Base-by-base conservation (phyloP, 1,140 invertebrate genomes). In the Monochamus saltuarius region DNA sequence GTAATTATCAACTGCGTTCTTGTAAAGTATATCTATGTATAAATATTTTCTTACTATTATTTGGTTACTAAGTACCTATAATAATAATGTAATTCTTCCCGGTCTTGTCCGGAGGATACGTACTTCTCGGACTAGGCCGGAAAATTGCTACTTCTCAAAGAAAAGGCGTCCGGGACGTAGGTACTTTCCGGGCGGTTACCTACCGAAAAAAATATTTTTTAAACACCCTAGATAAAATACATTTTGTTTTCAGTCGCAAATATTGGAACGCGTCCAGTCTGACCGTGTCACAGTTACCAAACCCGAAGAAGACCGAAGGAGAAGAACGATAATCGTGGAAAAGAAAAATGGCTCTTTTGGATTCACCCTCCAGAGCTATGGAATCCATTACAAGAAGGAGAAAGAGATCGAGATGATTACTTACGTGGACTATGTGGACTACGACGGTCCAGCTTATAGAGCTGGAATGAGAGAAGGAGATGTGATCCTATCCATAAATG, bases 391-490 rank as follows among this genome's bases (percentile, higher is more conserved):
- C 77, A 95, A 95, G 73, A 87, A 89, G 74, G 93, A 94, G 61
- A 85, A 88, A 67, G 89, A 92, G 73, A 89, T 93, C 54, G 94
- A 96, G 76, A 92, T 97, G 80, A 94, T 97, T 17, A 96, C 94
- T 0, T 97, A 97, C 71, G 94, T 97, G 19, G 94, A 97, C 75
- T 95, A 94, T 71, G 92, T 97, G n/a, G 94, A 95, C 66, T 87
- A 89, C 56, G 90, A 94, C 56, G 93, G 94, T 0, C 89, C 94
- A 6, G 94, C 94, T 0, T 92, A 90, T 62, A 83, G 87, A 60
- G 91, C 94, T 0, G 94, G 95, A 0, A 95, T 97, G 91, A 82
- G 92, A 1, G 91, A 94, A 78, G 94, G 94, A 39, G 95, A 97
- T 77, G 93, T 97, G 1, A 96, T 97, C 64, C 78, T 97, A 11